Evolutionary conservation across 1,140 invertebrate genomes (phyloP).

Genomic region (Saccostrea cuccullata): DNA sequence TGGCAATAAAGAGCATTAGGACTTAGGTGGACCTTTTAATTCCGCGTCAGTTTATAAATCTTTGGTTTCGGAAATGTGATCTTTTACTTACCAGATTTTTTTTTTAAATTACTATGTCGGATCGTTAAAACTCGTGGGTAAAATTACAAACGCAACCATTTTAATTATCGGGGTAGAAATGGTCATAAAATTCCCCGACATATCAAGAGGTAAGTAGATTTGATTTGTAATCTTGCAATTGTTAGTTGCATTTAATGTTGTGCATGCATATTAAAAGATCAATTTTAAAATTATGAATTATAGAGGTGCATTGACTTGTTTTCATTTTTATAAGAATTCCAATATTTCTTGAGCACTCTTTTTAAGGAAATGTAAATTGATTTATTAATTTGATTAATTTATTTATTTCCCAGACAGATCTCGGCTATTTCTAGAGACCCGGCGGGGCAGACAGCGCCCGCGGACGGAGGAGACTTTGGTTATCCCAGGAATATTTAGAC

Average conservation of each 20-base stretch:
- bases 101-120: slow-evolving; percentile 1
- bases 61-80: slow-evolving; percentile 18
- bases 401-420: slow-evolving; percentile 1
- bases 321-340: background rate
- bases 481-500: slow-evolving; percentile 27
- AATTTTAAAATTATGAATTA: background rate
- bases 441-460: background rate
- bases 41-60: background rate
- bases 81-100: background rate
- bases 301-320: background rate
- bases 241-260: background rate
- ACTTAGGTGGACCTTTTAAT: background rate
- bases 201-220: slow-evolving; percentile 25
- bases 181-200: slow-evolving; percentile 17
- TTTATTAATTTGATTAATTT: background rate
- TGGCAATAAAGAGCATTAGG: slow-evolving; percentile 6
- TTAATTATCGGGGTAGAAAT: background rate
- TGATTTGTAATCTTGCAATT: background rate
- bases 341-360: background rate
- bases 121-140: slow-evolving; percentile 2
- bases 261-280: background rate
- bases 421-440: background rate
- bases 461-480: background rate
- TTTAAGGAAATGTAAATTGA: background rate
- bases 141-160: background rate